Conservation (phyloP, 1,140 invertebrate genomes). For the Bicyclus anynana region DNA sequence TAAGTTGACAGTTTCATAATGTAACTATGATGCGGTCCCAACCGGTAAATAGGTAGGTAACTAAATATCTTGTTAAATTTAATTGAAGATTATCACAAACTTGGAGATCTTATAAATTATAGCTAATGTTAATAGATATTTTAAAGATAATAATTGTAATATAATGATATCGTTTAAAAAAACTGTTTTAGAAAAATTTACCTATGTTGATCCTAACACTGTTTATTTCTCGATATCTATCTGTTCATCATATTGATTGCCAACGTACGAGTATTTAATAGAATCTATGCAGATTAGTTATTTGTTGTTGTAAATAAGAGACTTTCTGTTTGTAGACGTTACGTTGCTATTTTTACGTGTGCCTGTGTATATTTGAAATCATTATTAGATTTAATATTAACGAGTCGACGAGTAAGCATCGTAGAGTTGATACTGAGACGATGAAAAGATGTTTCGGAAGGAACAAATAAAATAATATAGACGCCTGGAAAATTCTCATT, state of each 20-base stretch:
- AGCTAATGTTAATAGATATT: conserved; percentile 74
- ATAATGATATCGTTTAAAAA: conserved; percentile 65
- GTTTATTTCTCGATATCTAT: conserved; percentile 55
- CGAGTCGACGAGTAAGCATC: conserved; percentile 29
- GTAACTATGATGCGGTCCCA: conserved; percentile 37
- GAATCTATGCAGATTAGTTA: conserved; percentile 21
- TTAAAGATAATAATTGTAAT: conserved; percentile 67
- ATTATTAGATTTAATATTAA: conserved; percentile 23
- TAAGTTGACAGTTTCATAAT: conserved; percentile 56
- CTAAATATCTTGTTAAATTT: conserved; percentile 72
- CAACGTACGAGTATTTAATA: conserved; percentile 63
- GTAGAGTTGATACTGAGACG: conserved; percentile 17
- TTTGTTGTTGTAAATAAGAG: conserved; percentile 55
- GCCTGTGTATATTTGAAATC: conserved; percentile 43
- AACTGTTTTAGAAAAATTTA: conserved; percentile 76
- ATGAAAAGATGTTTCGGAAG: background rate
- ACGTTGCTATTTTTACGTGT: conserved; percentile 64
- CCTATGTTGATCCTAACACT: conserved; percentile 67
- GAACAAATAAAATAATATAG: background rate
- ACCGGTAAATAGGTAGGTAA: conserved; percentile 68
- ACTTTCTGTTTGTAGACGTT: conserved; percentile 59
- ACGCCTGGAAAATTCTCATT: background rate
- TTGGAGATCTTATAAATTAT: conserved; percentile 71
- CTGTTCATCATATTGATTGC: conserved; percentile 52
- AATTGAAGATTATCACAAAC: conserved; percentile 69